Evolutionary conservation across 2,113 vertebrate genomes (phyloP).

Genomic region (Bostrychus sinensis): DNA sequence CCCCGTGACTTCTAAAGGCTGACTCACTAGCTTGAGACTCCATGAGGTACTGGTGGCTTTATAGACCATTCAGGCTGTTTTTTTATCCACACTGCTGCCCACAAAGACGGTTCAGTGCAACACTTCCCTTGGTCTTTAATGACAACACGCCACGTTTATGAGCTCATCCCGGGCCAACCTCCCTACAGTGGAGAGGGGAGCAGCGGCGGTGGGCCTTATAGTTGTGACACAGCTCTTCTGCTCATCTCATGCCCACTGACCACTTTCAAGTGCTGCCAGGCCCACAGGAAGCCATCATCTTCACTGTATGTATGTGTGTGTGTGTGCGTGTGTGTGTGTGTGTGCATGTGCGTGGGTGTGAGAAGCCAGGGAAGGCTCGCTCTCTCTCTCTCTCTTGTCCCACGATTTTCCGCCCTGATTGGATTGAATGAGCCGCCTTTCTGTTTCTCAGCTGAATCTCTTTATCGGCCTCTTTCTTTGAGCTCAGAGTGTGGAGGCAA

Average conservation of each 20-base stretch:
- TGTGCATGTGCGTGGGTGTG: constrained; percentile 8
- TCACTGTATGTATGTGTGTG: constrained; percentile 25
- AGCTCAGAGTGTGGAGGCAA: constrained; percentile 33
- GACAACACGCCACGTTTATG: constrained; percentile 54
- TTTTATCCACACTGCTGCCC: constrained; percentile 26
- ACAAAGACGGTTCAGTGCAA: constrained; percentile 27
- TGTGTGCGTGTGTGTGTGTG: constrained; percentile 19
- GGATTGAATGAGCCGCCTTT: constrained; percentile 75
- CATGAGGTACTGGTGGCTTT: constrained; percentile 4
- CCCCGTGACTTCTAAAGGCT: background rate
- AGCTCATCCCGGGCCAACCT: constrained; percentile 53
- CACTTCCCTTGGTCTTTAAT: constrained; percentile 44
- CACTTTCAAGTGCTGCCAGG: constrained; percentile 68
- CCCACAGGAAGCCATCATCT: constrained; percentile 53
- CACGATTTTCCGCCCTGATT: constrained; percentile 84
- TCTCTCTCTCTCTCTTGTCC: constrained; percentile 77
- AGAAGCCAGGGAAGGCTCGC: constrained; percentile 30
- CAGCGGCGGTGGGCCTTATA: constrained; percentile 43
- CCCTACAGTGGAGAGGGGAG: constrained; percentile 14
- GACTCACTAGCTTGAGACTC: constrained; percentile 13
- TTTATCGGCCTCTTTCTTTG: constrained; percentile 35
- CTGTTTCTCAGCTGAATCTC: constrained; percentile 68
- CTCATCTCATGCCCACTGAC: constrained; percentile 59
- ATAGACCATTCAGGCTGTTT: background rate
- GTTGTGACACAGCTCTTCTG: constrained; percentile 53